Evolutionary conservation across 2,797 vertebrate genomes (phyloP).

Genomic region (Lemur catta): DNA sequence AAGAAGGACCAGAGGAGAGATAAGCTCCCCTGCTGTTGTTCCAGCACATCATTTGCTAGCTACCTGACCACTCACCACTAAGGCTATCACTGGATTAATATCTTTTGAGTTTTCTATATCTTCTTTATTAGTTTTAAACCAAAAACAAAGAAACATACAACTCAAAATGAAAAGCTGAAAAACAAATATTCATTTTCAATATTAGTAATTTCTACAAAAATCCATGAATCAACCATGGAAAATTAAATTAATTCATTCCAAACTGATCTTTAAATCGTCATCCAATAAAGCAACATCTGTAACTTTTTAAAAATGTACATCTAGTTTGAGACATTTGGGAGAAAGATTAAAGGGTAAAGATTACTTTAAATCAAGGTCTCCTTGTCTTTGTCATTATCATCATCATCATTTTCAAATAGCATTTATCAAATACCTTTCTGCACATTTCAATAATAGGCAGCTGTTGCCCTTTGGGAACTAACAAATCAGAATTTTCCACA

Average conservation of each 20-base stretch:
- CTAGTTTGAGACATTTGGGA: not conserved
- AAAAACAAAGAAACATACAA: not conserved
- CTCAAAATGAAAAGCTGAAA: not conserved
- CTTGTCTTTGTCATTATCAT: not conserved
- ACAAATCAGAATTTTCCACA: not conserved
- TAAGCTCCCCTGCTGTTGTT: not conserved
- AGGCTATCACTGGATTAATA: not conserved
- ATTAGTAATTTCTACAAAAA: not conserved
- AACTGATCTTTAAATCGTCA: not conserved
- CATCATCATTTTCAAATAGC: not conserved
- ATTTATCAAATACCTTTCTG: not conserved
- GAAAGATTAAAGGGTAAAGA: not conserved
- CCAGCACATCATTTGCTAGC: not conserved
- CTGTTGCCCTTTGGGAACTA: not conserved
- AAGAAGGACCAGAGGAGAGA: not conserved
- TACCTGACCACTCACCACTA: not conserved
- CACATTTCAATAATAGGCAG: not conserved
- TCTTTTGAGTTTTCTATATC: not conserved
- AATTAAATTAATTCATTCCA: slow-evolving; percentile 25
- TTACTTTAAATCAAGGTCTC: not conserved
- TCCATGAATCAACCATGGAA: not conserved
- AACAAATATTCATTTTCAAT: not conserved
- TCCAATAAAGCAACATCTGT: not conserved
- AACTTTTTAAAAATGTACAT: not conserved
- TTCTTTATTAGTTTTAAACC: not conserved